A percentile compares a stretch with the other conserved stretches of the same genome.
phyloP scores from a whole-genome alignment of 1,140 invertebrate genomes.

The Plodia interpunctella region DNA sequence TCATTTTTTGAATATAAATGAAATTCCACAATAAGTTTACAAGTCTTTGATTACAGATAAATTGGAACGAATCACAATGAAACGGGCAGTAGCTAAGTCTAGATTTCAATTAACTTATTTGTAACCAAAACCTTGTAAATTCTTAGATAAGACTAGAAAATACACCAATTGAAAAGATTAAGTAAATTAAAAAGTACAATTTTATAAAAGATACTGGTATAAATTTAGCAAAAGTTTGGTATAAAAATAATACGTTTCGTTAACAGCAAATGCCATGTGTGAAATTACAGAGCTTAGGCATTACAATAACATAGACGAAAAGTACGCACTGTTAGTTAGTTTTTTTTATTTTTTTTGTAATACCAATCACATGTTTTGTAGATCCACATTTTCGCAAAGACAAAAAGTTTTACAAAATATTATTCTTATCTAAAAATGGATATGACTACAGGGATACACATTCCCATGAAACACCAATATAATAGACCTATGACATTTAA shows the following conservation, averaged over 20 bases:
- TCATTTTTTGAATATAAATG: too few relatives aligned
- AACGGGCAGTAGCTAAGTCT: too few relatives aligned
- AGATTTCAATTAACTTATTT: background rate
- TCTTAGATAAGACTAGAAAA: slow-evolving; percentile 53
- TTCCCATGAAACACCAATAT: slow-evolving; percentile 58
- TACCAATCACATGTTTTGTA: background rate
- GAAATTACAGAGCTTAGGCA: slow-evolving; percentile 58
- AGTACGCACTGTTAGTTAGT: slow-evolving; percentile 53
- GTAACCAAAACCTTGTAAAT: background rate
- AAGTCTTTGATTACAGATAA: too few relatives aligned
- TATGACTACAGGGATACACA: slow-evolving; percentile 41
- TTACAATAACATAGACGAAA: slow-evolving; percentile 48
- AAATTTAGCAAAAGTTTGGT: slow-evolving; percentile 8
- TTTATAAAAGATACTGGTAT: background rate
- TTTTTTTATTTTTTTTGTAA: slow-evolving; percentile 11
- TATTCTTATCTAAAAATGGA: slow-evolving; percentile 50
- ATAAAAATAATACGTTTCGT: slow-evolving; percentile 18
- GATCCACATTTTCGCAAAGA: background rate
- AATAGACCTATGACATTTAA: slow-evolving; percentile 65
- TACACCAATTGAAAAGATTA: slow-evolving; percentile 56
- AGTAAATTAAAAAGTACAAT: slow-evolving; percentile 10
- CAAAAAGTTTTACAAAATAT: slow-evolving; percentile 14
- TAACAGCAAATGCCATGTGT: slow-evolving; percentile 62
- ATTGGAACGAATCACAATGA: too few relatives aligned
- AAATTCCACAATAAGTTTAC: too few relatives aligned